These are phyloP conservation scores for Porites cylindrica DNA, from an alignment of 92 coral and sea anemone genomes.

Conservation along the genomic window DNA sequence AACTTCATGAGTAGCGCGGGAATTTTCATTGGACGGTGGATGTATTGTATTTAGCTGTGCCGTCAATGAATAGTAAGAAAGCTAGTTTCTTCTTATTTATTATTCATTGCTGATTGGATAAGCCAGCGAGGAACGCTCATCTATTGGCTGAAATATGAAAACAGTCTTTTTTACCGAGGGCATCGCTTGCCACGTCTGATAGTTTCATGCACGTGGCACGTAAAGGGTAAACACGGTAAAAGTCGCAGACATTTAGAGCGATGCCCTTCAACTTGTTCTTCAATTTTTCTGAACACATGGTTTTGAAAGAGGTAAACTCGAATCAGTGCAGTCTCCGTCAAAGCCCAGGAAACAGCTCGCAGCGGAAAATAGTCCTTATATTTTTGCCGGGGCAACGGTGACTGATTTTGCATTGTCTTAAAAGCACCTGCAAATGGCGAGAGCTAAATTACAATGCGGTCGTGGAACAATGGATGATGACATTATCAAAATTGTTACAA, in stretches of 20 bases:
- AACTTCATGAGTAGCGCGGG: neutral
- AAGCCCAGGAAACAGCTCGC: too few relatives aligned
- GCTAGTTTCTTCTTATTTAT: constrained; percentile 21
- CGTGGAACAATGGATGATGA: too few relatives aligned
- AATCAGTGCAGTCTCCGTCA: too few relatives aligned
- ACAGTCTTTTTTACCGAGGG: constrained; percentile 11
- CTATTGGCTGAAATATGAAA: constrained; percentile 18
- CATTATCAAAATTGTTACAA: too few relatives aligned
- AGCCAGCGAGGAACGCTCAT: neutral
- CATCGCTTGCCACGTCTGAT: constrained; percentile 35
- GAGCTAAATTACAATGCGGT: too few relatives aligned
- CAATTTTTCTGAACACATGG: neutral
- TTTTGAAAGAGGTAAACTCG: too few relatives aligned
- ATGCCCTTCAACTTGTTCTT: neutral
- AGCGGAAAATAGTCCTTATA: too few relatives aligned
- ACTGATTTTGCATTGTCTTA: too few relatives aligned
- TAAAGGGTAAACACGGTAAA: neutral
- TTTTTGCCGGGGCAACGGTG: too few relatives aligned
- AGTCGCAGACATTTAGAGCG: too few relatives aligned
- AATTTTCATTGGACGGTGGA: constrained; percentile 36
- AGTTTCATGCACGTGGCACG: neutral
- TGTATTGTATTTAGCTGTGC: constrained; percentile 36
- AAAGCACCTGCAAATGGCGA: too few relatives aligned
- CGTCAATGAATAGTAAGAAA: constrained; percentile 51
- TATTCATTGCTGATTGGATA: constrained; percentile 51